Conservation (phyloP, 2,888 invertebrate species). For the Lysandra coridon region DNA sequence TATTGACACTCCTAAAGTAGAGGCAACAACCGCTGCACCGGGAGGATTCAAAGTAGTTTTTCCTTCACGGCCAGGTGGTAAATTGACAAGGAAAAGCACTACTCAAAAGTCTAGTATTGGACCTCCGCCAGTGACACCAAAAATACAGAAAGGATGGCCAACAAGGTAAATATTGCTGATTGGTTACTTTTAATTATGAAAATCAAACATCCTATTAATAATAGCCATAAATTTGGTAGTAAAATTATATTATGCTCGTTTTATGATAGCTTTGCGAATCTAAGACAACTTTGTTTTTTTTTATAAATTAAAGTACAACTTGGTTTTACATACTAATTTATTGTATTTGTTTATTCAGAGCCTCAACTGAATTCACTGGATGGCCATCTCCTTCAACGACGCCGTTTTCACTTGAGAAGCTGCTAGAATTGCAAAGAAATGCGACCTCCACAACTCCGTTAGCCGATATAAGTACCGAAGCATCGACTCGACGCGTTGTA, state of each 20-base stretch:
- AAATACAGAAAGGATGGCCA: constrained; percentile 92
- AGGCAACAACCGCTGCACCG: constrained; percentile 47
- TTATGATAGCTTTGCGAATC: not conserved
- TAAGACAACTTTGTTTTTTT: not conserved
- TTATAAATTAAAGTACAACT: not conserved
- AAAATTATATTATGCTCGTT: not conserved
- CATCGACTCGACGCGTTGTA: constrained; percentile 75
- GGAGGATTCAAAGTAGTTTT: constrained; percentile 86
- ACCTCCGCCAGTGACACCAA: constrained; percentile 77
- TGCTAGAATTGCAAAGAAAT: constrained; percentile 84
- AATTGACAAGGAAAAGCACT: constrained; percentile 78
- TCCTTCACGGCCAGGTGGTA: constrained; percentile 87
- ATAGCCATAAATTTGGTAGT: not conserved
- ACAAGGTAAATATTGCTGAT: constrained; percentile 78
- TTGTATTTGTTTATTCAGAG: constrained; percentile 66
- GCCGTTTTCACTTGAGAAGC: constrained; percentile 90
- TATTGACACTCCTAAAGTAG: constrained; percentile 51
- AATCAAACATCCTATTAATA: too few relatives aligned
- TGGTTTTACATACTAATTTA: not conserved
- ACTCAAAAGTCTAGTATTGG: constrained; percentile 79
- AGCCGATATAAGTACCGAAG: constrained; percentile 65
- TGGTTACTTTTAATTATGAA: not conserved
- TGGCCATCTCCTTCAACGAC: constrained; percentile 95
- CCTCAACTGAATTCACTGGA: constrained; percentile 93
- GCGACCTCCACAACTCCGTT: constrained; percentile 81